Percentiles rank a stretch among this genome's conserved stretches.
These are phyloP conservation scores for Macheiramphus alcinus DNA, from an alignment of 2,113 vertebrate species.

Conservation along the genomic window DNA sequence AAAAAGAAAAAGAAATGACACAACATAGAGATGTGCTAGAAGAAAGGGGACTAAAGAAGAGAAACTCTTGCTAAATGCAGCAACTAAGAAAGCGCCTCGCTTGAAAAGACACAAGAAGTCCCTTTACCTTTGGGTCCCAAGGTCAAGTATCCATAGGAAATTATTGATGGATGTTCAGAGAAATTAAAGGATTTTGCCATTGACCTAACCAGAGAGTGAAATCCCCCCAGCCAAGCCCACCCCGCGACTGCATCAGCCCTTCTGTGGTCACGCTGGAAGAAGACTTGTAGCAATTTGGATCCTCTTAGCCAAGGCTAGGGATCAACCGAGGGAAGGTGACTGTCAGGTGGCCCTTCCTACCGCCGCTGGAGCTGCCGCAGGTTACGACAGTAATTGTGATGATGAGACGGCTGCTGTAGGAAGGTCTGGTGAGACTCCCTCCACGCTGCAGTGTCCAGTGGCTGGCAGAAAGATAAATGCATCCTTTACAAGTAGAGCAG, in stretches of 20 bases:
- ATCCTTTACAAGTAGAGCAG: neutral
- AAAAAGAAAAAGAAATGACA: neutral
- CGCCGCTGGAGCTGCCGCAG: neutral
- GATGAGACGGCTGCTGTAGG: neutral
- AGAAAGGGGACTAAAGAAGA: neutral
- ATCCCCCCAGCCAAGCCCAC: neutral
- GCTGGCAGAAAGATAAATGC: neutral
- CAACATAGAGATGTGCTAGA: accelerated
- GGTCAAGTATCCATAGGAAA: neutral
- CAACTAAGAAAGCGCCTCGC: accelerated
- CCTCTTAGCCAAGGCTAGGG: neutral
- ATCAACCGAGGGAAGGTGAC: neutral
- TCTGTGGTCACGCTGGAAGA: neutral
- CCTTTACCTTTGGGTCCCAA: neutral
- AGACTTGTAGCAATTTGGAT: neutral
- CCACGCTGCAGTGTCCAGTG: neutral
- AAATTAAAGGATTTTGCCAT: neutral
- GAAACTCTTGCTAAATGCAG: neutral
- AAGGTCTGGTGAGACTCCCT: neutral
- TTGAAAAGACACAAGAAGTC: neutral
- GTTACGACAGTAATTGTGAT: accelerated
- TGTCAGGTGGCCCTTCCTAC: neutral
- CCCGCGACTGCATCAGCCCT: neutral
- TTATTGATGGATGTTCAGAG: accelerated
- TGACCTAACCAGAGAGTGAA: neutral